Evolutionary conservation across 2,113 vertebrate species (phyloP).

Genomic region (Loxodonta africana): DNA sequence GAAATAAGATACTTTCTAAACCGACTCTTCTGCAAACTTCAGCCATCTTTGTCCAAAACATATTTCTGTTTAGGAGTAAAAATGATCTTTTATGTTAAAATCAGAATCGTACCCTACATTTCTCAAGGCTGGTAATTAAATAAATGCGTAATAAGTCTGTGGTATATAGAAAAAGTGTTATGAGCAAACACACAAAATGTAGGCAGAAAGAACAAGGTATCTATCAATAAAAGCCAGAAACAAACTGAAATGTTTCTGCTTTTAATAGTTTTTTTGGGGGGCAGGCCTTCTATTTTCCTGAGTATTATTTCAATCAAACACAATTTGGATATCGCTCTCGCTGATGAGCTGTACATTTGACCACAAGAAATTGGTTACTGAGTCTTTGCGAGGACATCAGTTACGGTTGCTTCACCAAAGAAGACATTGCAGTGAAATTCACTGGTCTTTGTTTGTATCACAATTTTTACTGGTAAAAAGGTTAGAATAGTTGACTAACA

Average conservation of each 20-base stretch:
- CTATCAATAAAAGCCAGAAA: neutral
- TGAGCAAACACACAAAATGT: neutral
- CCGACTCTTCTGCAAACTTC: neutral
- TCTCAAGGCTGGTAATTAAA: neutral
- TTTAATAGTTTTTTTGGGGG: neutral
- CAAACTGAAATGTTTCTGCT: neutral
- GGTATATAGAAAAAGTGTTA: neutral
- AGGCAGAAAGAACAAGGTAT: neutral
- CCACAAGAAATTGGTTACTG: neutral
- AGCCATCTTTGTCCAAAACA: neutral
- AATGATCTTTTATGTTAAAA: neutral
- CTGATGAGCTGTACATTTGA: neutral
- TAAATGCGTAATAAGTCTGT: neutral
- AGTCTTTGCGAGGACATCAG: neutral
- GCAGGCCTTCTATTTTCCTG: neutral
- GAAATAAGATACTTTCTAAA: neutral
- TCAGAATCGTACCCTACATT: neutral
- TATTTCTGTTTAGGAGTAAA: neutral
- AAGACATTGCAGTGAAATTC: neutral
- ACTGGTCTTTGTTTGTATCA: neutral
- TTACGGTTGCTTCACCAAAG: neutral
- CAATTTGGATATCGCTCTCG: constrained; percentile 11
- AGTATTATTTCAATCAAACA: neutral
- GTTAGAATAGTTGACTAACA: no score
- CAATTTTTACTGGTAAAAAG: neutral